phyloP scores from a whole-genome alignment of 2,113 vertebrate species.

The Panthera leo region DNA sequence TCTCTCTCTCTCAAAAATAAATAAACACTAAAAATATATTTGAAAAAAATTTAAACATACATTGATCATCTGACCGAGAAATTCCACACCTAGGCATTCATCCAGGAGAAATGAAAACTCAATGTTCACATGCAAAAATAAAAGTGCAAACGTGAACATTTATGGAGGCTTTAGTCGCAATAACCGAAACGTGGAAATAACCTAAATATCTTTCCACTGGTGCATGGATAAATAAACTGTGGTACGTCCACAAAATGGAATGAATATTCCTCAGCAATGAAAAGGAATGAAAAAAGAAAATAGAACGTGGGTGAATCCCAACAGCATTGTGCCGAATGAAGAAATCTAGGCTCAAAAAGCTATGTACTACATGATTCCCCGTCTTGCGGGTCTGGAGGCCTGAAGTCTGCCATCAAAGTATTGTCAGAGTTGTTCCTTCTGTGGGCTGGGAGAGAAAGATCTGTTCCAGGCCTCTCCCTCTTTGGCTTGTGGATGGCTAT shows the following conservation, averaged over 20 bases:
- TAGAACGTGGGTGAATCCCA: neutral
- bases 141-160: neutral
- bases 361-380: neutral
- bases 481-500: neutral
- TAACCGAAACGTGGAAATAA: constrained; percentile 47
- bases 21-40: neutral
- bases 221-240: neutral
- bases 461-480: neutral
- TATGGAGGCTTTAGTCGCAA: constrained; percentile 12
- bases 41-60: neutral
- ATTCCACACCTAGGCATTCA: neutral
- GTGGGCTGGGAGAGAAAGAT: neutral
- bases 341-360: neutral
- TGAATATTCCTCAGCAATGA: neutral
- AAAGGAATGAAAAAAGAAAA: neutral
- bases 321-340: neutral
- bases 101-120: constrained; percentile 40
- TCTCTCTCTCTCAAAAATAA: neutral
- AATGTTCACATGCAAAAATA: neutral
- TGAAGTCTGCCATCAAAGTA: neutral
- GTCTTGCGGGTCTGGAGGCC: neutral
- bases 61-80: neutral
- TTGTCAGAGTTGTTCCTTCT: neutral
- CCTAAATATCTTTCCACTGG: neutral
- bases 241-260: neutral